These are phyloP conservation scores for Allacma fusca DNA, from an alignment of 2,888 invertebrate genomes.

Conservation along the genomic window DNA sequence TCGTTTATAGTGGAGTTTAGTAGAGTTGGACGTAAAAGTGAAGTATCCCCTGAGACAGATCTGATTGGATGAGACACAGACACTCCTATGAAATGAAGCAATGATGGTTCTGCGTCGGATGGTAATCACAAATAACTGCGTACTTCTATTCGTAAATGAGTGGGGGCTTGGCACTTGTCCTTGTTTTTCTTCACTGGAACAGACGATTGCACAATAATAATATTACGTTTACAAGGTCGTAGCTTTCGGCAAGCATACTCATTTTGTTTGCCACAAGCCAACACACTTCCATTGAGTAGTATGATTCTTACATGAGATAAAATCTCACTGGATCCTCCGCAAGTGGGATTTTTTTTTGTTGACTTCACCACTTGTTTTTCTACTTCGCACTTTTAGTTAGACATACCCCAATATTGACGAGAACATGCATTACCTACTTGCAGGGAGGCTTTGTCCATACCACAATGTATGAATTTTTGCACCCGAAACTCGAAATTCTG, in stretches of 20 bases:
- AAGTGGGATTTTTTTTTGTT: too few relatives aligned
- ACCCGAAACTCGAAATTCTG: too few relatives aligned
- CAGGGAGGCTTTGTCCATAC: too few relatives aligned
- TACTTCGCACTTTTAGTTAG: too few relatives aligned
- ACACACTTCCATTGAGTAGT: not conserved
- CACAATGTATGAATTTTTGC: too few relatives aligned
- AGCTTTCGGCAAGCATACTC: not conserved
- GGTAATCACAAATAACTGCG: conserved; percentile 22
- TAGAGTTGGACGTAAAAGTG: not conserved
- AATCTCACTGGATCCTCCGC: too few relatives aligned
- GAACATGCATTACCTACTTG: too few relatives aligned
- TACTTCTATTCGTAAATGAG: conserved; percentile 21
- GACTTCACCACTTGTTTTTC: too few relatives aligned
- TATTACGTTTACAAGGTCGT: not conserved
- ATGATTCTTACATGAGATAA: not conserved
- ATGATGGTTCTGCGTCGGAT: not conserved
- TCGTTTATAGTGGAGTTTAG: too few relatives aligned
- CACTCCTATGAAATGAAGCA: conserved; percentile 20
- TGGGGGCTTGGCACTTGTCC: conserved; percentile 32
- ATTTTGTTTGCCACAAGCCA: not conserved
- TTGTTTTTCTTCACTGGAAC: conserved; percentile 1
- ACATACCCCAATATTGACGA: too few relatives aligned
- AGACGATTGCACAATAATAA: conserved; percentile 23
- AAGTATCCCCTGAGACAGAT: not conserved
- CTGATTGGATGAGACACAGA: conserved; percentile 28